These are phyloP conservation scores for Ammodytes marinus DNA, from an alignment of 2,113 vertebrate genomes.

Conservation along the genomic window DNA sequence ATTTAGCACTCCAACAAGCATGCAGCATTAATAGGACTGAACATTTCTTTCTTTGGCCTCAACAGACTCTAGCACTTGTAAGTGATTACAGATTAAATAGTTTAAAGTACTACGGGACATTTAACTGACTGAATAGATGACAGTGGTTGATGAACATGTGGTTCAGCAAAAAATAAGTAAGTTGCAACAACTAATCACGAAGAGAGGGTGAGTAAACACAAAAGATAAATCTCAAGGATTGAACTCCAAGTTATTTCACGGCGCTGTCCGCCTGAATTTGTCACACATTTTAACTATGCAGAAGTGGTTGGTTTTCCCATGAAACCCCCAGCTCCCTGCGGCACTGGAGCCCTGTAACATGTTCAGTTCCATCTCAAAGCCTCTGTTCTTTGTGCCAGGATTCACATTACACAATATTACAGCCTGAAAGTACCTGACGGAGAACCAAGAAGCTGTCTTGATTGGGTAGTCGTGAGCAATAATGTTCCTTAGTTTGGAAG, in stretches of 20 bases:
- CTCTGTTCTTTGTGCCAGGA: constrained; percentile 41
- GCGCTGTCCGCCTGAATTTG: constrained; percentile 20
- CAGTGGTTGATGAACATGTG: constrained; percentile 10
- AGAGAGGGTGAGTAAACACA: neutral
- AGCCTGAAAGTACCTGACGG: constrained; percentile 56
- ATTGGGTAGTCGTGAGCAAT: constrained; percentile 12
- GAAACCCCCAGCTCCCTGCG: constrained; percentile 29
- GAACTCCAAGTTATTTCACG: neutral
- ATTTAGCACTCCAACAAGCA: neutral
- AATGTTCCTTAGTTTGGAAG: constrained; percentile 26
- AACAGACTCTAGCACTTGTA: neutral
- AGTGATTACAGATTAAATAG: constrained; percentile 1
- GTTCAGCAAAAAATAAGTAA: neutral
- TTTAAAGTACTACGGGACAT: neutral
- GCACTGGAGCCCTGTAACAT: constrained; percentile 8
- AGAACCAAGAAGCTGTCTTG: constrained; percentile 51
- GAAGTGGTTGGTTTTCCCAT: constrained; percentile 14
- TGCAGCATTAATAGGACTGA: neutral
- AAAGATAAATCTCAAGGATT: constrained; percentile 7
- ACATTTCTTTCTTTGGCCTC: neutral
- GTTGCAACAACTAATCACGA: constrained; percentile 20
- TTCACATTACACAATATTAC: constrained; percentile 26
- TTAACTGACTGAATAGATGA: neutral
- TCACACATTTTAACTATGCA: neutral
- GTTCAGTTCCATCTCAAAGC: constrained; percentile 38